Percentiles rank a stretch among this genome's conserved stretches.
These are phyloP conservation scores for Alaudala cheleensis DNA, from an alignment of 2,113 vertebrate species.

Conservation along the genomic window DNA sequence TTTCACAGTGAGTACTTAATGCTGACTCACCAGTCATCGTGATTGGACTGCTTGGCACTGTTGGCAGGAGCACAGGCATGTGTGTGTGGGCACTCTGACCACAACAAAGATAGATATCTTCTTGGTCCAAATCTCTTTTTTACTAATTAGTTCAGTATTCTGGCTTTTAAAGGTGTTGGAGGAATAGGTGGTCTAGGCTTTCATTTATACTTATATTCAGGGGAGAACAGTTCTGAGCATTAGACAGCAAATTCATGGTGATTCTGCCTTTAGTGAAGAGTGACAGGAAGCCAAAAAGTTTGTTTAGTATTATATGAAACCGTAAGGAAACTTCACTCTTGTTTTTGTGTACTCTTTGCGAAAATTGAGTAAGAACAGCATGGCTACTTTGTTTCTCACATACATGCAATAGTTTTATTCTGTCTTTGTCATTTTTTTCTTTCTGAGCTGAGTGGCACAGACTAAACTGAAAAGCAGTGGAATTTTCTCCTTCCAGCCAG, in stretches of 20 bases:
- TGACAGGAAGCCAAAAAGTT: not conserved
- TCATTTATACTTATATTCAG: not conserved
- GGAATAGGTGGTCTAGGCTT: not conserved
- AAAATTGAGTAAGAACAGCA: not conserved
- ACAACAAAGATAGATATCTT: not conserved
- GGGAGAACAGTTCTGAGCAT: not conserved
- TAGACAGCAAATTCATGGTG: not conserved
- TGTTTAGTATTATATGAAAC: not conserved
- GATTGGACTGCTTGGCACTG: not conserved
- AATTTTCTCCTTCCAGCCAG: not conserved
- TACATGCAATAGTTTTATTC: not conserved
- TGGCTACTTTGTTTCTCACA: not conserved
- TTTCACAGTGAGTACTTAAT: not conserved
- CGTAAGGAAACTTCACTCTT: not conserved
- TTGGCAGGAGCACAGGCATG: accelerated
- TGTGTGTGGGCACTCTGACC: not conserved
- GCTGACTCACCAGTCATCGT: not conserved
- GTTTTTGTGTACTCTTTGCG: not conserved
- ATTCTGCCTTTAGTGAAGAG: not conserved
- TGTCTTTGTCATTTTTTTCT: not conserved
- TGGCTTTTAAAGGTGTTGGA: not conserved
- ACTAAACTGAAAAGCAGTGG: not conserved
- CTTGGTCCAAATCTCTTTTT: not conserved
- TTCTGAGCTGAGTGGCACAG: not conserved
- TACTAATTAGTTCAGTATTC: not conserved